phyloP scores from a whole-genome alignment of 2,797 vertebrate species.

The Lemur catta region DNA sequence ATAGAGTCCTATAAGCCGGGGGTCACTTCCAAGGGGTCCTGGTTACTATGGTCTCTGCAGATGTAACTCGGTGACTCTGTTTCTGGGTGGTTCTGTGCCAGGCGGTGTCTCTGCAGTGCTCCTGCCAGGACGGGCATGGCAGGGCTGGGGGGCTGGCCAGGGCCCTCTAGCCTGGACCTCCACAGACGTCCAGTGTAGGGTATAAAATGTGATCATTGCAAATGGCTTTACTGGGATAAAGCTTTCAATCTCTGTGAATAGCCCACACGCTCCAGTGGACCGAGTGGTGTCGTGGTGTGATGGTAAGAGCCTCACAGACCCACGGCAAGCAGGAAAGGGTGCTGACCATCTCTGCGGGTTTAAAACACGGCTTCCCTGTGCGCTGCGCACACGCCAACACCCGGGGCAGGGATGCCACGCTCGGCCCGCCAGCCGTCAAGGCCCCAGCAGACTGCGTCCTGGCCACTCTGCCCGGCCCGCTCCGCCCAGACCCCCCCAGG shows the following conservation, averaged over 20 bases:
- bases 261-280: fast-evolving
- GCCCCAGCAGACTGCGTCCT: background rate
- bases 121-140: fast-evolving
- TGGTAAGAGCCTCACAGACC: fast-evolving
- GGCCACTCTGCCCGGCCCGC: background rate
- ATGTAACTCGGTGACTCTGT: fast-evolving
- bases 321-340: background rate
- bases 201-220: fast-evolving
- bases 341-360: no score
- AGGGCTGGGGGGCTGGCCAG: no score
- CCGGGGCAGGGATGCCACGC: background rate
- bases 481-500: background rate
- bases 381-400: background rate
- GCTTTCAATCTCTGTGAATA: fast-evolving
- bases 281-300: fast-evolving
- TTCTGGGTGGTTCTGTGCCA: fast-evolving
- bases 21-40: background rate
- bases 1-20: fast-evolving
- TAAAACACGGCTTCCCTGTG: fast-evolving
- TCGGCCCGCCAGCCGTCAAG: background rate
- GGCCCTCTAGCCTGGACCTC: background rate
- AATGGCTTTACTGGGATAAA: background rate
- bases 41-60: background rate
- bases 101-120: background rate
- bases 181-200: fast-evolving